Conservation (phyloP, 2,113 vertebrate genomes). For the Numenius arquata region DNA sequence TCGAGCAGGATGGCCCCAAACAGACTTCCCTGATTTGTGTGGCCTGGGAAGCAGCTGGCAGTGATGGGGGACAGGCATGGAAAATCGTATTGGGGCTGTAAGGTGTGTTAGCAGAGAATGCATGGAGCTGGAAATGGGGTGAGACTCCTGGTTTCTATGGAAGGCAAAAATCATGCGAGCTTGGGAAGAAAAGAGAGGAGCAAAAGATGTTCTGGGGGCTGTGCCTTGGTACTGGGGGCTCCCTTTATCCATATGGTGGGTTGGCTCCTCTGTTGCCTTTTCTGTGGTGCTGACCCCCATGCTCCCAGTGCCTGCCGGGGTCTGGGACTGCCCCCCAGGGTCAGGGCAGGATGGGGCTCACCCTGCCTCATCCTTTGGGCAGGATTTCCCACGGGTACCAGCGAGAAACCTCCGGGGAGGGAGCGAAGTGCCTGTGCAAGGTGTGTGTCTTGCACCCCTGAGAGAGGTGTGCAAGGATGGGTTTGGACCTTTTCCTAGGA, state of each 20-base stretch:
- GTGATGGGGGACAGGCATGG: not conserved
- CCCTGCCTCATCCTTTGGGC: not conserved
- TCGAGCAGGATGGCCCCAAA: not conserved
- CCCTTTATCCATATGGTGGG: not conserved
- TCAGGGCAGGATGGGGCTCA: not conserved
- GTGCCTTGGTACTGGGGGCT: not conserved
- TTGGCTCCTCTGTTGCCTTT: not conserved
- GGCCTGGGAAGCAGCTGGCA: not conserved
- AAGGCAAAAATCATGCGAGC: not conserved
- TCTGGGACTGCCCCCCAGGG: not conserved
- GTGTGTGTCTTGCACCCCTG: accelerated
- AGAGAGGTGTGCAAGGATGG: not conserved
- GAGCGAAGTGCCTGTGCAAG: accelerated
- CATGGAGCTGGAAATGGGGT: not conserved
- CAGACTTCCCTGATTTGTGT: not conserved
- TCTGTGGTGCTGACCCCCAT: not conserved
- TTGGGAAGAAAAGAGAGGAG: not conserved
- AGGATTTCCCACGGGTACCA: accelerated
- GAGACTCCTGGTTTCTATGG: not conserved
- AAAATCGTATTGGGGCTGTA: not conserved
- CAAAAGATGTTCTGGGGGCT: not conserved
- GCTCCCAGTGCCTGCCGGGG: not conserved
- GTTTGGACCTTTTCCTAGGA: not conserved
- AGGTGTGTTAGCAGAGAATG: not conserved
- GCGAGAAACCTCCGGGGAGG: accelerated